Evolutionary conservation across 1,140 invertebrate species (phyloP).

Genomic region (Lucilia cuprina): DNA sequence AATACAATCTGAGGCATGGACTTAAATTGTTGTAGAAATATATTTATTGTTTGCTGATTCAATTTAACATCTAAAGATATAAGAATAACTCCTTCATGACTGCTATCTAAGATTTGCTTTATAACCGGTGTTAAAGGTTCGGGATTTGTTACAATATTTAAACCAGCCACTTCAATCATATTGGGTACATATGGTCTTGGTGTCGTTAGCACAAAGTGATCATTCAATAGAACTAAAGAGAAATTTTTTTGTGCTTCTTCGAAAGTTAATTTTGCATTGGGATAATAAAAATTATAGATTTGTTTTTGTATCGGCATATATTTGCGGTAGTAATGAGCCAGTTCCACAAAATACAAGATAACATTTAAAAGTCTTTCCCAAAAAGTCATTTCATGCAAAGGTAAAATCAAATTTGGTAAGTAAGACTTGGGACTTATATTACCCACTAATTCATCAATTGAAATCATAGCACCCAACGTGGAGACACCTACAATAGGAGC

Average conservation of each 20-base stretch:
- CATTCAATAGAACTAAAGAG: conserved; percentile 76
- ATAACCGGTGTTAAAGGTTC: conserved; percentile 66
- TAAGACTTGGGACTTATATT: conserved; percentile 56
- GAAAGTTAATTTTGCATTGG: conserved; percentile 67
- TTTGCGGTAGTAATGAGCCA: neutral
- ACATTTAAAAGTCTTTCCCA: conserved; percentile 16
- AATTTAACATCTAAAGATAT: conserved; percentile 81
- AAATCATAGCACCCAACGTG: conserved; percentile 50
- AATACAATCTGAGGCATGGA: conserved; percentile 72
- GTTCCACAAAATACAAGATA: neutral
- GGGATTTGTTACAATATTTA: conserved; percentile 70
- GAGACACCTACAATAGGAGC: conserved; percentile 55
- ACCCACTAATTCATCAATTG: conserved; percentile 55
- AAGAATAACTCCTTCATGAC: conserved; percentile 74
- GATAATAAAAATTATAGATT: neutral
- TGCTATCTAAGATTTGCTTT: conserved; percentile 69
- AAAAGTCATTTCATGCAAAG: conserved; percentile 36
- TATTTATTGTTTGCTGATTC: conserved; percentile 72
- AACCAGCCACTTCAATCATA: conserved; percentile 79
- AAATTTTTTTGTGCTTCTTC: conserved; percentile 67
- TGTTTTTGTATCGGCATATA: conserved; percentile 1
- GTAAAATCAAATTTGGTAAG: conserved; percentile 54
- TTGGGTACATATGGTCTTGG: conserved; percentile 74
- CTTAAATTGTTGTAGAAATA: conserved; percentile 68
- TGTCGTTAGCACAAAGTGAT: conserved; percentile 72